phyloP scores from a whole-genome alignment of 2,113 vertebrate genomes.

The Corydoras sp. region DNA sequence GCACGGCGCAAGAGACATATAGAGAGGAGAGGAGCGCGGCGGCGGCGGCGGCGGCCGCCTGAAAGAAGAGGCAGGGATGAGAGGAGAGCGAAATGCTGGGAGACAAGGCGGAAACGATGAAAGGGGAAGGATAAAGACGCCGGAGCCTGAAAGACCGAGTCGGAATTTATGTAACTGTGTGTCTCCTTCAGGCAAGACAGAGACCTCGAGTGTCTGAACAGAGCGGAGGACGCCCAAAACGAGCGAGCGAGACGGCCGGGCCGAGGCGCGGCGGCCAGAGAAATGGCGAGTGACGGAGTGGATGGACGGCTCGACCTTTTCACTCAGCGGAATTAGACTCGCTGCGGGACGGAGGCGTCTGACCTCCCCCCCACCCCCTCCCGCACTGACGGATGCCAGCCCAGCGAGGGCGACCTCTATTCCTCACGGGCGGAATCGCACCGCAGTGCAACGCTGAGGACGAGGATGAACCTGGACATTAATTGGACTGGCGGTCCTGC shows the following conservation, averaged over 20 bases:
- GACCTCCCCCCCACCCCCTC: background rate
- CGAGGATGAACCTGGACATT: background rate
- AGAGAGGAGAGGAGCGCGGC: too few species aligned
- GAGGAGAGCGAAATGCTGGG: conserved; percentile 1
- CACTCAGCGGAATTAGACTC: conserved; percentile 4
- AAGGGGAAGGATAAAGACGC: conserved; percentile 24
- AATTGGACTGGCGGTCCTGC: too few species aligned
- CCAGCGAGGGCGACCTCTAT: background rate
- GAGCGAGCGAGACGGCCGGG: background rate
- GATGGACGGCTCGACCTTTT: conserved; percentile 7
- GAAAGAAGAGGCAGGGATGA: background rate
- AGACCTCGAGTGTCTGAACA: conserved; percentile 25
- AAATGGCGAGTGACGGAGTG: background rate
- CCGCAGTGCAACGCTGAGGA: background rate
- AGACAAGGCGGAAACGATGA: conserved; percentile 1
- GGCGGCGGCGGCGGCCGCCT: too few species aligned
- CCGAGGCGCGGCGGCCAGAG: background rate
- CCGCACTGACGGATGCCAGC: background rate
- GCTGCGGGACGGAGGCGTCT: background rate
- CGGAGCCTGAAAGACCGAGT: conserved; percentile 9
- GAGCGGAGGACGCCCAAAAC: background rate
- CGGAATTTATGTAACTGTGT: conserved; percentile 40
- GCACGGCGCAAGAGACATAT: too few species aligned
- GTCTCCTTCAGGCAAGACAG: conserved; percentile 38
- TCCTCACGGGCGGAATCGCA: background rate